Evolutionary conservation across 2,888 invertebrate genomes (phyloP), one percentile per base, ranked within the genome.

Genomic region (Athripsodes cinereus): DNA sequence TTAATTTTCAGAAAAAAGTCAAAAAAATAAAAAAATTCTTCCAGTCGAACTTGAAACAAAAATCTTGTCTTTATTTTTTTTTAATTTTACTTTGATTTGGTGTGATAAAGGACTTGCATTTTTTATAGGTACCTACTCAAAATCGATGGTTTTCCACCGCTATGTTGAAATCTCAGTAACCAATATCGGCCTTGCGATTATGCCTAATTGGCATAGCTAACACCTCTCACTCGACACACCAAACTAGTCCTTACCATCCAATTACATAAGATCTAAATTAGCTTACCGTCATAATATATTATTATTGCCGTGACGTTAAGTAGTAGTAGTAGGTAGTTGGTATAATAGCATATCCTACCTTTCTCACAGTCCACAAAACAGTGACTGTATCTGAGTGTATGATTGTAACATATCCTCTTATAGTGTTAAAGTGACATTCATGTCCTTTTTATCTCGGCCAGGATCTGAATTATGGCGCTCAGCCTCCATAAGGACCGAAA

Each of bases 381-480:
- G n/a, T n/a, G n/a, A n/a, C n/a, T n/a, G n/a, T n/a, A n/a, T n/a
- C n/a, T n/a, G n/a, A n/a, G n/a, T n/a, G n/a, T n/a, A n/a, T n/a
- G n/a, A n/a, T n/a, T n/a, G n/a, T 50, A 48, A 54, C 31, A 34
- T 48, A 54, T 54, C 47, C 34, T 31, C 54, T 18, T 40, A 53
- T 40, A 56, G 20, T 49, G 31, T 48, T 13, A 26, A 34, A 31
- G 26, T 31, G 60, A 60, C 60, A 46, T 51, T 60, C 48, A 60
- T 60, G 60, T 53, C 34, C 20, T 20, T 19, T 22, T 57, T 53
- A 57, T 57, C 56, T 50, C 18, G 8, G 2, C 20, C 8, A 26
- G 18, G 52, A 60, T 60, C 60, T 60, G 60, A 60, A 53, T 56
- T 57, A 60, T 60, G 57, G 34, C 21, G 56, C 11, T 40, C 40